Base-by-base conservation (phyloP, 2,113 vertebrate species). In the Engraulis encrasicolus region DNA sequence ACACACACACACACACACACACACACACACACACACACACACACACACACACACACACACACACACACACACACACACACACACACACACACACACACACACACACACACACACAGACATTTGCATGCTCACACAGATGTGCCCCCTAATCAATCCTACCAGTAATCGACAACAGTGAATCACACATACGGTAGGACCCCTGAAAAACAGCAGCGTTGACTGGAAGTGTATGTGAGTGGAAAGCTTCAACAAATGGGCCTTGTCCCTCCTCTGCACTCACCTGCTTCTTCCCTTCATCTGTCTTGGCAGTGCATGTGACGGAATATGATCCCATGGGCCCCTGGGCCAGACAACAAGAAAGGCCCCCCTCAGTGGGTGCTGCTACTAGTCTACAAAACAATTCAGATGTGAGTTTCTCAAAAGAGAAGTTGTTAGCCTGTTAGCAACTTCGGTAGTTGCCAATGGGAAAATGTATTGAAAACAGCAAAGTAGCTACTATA, bases 101-200 rank as follows among this genome's bases (percentile, higher is more conserved):
- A 15, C 52, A 54, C 52, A 54, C 17, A 54, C 52, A 54, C 15
- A 54, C 52, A 52, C 50, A 52, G 12, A 52, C 50, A 52, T 18
- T 17, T 18, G 23, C 20, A 58, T n/a, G 23, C 52, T n/a, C 58
- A 66, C 78, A 82, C 80, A 79, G 85, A 52, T 50, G 79, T 78
- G 83, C 66, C 66, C 66, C 6, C 17, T 48, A 31, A 15, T 14
- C 27, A 17, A 34, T 34, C 11, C 66, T 36, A 34, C 20, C 81
- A 82, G 78, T 87, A 86, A 87, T 74, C 71, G 90, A 18, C 61
- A 84, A 23, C 17, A 31, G 7, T 92, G 91, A 93, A 83, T 86
- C 74, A 85, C 81, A 83, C 20, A 85, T 45, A 85, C 84, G 84
- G n/a, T 66, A n/a, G 3, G 74, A 50, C 80, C 50, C 81, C 86